Conservation (phyloP, 2,113 vertebrate species). For the Perca fluviatilis region DNA sequence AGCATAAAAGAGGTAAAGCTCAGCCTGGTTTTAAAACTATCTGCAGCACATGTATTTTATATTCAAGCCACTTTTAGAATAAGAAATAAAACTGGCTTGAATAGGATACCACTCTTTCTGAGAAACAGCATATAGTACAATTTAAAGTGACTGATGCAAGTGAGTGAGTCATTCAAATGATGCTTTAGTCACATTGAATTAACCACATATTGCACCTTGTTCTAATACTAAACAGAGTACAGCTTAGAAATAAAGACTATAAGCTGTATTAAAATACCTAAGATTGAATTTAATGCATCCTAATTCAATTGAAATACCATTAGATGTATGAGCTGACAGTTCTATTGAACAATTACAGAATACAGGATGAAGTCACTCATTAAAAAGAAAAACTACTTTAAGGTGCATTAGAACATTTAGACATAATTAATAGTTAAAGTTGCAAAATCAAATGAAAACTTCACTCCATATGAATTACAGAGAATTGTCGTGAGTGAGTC, state of each 20-base stretch:
- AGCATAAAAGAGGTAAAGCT: slow-evolving; percentile 10
- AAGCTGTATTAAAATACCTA: slow-evolving; percentile 68
- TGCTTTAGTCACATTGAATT: slow-evolving; percentile 29
- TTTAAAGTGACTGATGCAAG: slow-evolving; percentile 21
- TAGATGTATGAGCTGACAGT: slow-evolving; percentile 77
- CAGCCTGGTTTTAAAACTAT: slow-evolving; percentile 11
- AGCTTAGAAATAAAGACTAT: slow-evolving; percentile 56
- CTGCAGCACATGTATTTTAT: slow-evolving; percentile 2
- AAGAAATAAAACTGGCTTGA: slow-evolving; percentile 15
- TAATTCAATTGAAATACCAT: slow-evolving; percentile 84
- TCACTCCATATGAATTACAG: background rate
- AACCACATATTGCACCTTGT: slow-evolving; percentile 27
- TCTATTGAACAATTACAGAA: slow-evolving; percentile 66
- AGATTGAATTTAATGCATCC: slow-evolving; percentile 78
- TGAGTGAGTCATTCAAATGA: background rate
- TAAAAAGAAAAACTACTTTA: slow-evolving; percentile 28
- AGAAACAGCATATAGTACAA: background rate
- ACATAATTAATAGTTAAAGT: slow-evolving; percentile 4
- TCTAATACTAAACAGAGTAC: slow-evolving; percentile 32
- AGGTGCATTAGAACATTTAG: slow-evolving; percentile 36
- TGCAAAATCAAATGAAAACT: slow-evolving; percentile 35
- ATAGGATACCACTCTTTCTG: slow-evolving; percentile 15
- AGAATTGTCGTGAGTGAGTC: background rate
- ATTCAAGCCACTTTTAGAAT: slow-evolving; percentile 12
- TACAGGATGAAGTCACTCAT: slow-evolving; percentile 60